Evolutionary conservation across 2,113 vertebrate species (phyloP), one percentile per base, ranked within the genome.

Genomic region (Mormyrus lacerda): DNA sequence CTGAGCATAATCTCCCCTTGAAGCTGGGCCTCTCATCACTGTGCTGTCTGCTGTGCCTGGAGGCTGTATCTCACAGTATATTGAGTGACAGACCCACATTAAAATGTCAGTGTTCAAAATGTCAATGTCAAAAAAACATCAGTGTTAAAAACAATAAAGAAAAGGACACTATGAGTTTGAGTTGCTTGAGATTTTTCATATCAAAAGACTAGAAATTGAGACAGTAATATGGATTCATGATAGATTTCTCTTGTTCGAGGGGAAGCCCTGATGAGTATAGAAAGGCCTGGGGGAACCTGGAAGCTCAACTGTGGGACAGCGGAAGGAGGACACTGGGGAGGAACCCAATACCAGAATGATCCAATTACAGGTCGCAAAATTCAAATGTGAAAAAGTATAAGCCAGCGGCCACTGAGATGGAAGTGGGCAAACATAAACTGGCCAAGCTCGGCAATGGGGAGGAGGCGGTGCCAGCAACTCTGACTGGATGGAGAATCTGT

Each of bases 271-370:
- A 15, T 50, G 24, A 85, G 11, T 88, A 89, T 79, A 65, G 85
- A 44, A 83, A 91, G 55, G 44, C 44, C 4, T 45, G 89, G 85
- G 86, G 91, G 90, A 89, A 91, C 90, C 76, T 27, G 50, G 15
- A 44, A 31, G 86, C 76, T 82, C 50, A 19, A 53, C 8, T 89
- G 61, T 42, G 88, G 31, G 88, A 88, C 61, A 88, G 89, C 24
- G 88, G 73, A 15, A 84, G 89, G 89, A 89, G 92, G 89, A 89
- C 92, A 89, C 89, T 89, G 84, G 85, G 90, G 89, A 89, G 90
- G 73, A 92, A 91, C 76, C 88, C 87, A 93, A 91, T 92, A 90
- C 90, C 87, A 87, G 82, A 69, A 89, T 92, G 91, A 94, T 92
- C 92, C 91, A 90, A 92, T 95, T 92, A 92, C 4, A 91, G 89